Conservation (phyloP, 2,888 invertebrate species). For the Achlya flavicornis region DNA sequence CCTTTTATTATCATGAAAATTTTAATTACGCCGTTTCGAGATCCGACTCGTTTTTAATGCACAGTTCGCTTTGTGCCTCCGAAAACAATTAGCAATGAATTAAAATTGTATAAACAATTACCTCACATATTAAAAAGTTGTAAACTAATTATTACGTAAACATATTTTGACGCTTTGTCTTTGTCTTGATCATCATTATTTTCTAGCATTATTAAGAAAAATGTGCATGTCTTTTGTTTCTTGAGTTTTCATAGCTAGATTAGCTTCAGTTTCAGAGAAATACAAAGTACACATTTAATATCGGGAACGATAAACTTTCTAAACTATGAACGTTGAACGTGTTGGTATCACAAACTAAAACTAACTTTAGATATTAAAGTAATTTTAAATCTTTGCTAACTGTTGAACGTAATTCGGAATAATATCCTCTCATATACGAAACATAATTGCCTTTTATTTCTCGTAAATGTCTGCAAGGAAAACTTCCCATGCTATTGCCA, state of each 20-base stretch:
- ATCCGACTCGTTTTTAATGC: slow-evolving; percentile 11
- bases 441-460: slow-evolving; percentile 3
- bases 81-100: slow-evolving; percentile 22
- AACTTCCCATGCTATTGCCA: slow-evolving; percentile 4
- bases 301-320: no score
- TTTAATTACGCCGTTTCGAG: slow-evolving; percentile 28
- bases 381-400: background rate
- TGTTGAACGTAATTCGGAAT: background rate
- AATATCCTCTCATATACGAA: background rate
- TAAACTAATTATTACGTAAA: background rate
- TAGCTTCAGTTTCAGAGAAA: no score
- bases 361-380: background rate
- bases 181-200: background rate
- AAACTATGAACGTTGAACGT: no score
- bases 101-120: slow-evolving; percentile 26
- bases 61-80: slow-evolving; percentile 21
- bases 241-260: background rate
- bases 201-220: background rate
- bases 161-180: background rate
- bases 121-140: background rate
- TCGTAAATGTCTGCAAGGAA: slow-evolving; percentile 1
- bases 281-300: no score
- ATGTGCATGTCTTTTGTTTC: background rate
- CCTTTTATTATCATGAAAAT: slow-evolving; percentile 26
- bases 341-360: background rate